Base-by-base conservation (phyloP, 2,888 invertebrate genomes). In the Synanthedon tipuliformis region DNA sequence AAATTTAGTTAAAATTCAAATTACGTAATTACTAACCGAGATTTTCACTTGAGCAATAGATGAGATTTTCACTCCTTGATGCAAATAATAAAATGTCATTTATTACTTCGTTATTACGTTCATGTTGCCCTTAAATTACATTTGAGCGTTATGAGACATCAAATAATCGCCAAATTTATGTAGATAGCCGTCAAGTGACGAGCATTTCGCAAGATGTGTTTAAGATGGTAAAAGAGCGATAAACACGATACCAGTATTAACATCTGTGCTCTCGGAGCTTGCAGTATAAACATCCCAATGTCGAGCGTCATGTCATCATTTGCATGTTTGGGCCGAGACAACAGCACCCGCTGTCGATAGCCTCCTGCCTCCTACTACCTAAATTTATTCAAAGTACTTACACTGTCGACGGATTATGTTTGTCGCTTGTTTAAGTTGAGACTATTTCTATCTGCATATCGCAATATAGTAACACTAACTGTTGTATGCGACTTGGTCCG, bases 131-230 rank as follows among this genome's bases (percentile, higher is more conserved):
- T 72, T 78, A 80, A 81, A 81, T 81, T 77, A 77, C 78, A 65
- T 71, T 70, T 34, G 2, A 34, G 34, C 34, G 73, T 75, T 79
- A 78, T 78, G 73, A 73, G 74, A 75, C 75, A 70, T 78, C 78
- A 78, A 80, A 78, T 79, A 81, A 78, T 77, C 77, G 70, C 78
- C 34, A 79, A 81, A 82, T 81, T 83, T 81, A 81, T 81, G 81
- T 77, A 81, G 77, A 81, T 81, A 74, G 76, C 77, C 75, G 78
- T 79, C 75, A 75, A 78, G 78, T 73, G 71, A 70, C 71, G 65
- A 65, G 66, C 67, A 75, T 79, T 73, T 77, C 74, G 75, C 78
- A 74, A 77, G 82, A 78, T 76, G 75, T 78, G 77, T 79, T 79
- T 75, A 78, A 78, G 79, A 77, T 71, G 73, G 66, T 65, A 67